Evolutionary conservation across 2,797 vertebrate species (phyloP).

Genomic region (Gouania willdenowi): DNA sequence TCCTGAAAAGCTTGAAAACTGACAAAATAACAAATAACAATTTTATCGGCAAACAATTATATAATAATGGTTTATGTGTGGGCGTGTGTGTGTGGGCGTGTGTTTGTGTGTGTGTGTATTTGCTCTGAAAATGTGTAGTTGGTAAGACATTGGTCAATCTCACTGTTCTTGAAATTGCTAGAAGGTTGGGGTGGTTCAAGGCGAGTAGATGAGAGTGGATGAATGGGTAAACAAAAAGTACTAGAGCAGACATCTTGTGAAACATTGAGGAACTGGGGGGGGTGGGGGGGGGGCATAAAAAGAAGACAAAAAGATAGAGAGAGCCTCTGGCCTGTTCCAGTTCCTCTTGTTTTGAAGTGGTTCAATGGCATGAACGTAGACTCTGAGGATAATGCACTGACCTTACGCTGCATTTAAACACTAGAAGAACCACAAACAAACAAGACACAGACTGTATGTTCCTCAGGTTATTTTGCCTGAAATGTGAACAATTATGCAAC

Average conservation of each 20-base stretch:
- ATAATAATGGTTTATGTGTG: constrained; percentile 6
- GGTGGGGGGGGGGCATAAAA: constrained; percentile 2
- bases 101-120: constrained; percentile 1
- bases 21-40: too few relatives aligned
- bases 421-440: constrained; percentile 17
- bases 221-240: constrained; percentile 18
- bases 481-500: too few relatives aligned
- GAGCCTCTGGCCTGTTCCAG: constrained; percentile 47
- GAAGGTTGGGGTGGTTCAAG: constrained; percentile 2
- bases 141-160: constrained; percentile 43
- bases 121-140: constrained; percentile 52
- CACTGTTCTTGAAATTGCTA: constrained; percentile 55
- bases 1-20: too few relatives aligned
- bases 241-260: background rate
- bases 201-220: background rate
- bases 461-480: too few relatives aligned
- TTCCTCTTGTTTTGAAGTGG: constrained; percentile 44
- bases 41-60: too few relatives aligned
- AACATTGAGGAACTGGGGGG: background rate
- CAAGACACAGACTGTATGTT: constrained; percentile 3
- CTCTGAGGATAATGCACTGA: constrained; percentile 12
- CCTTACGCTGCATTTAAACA: constrained; percentile 14
- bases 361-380: constrained; percentile 32
- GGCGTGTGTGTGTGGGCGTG: constrained; percentile 1
- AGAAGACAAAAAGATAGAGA: background rate